phyloP scores from a whole-genome alignment of 30 jellyfish, hydroid and myxozoan species.

The Hydra vulgaris region DNA sequence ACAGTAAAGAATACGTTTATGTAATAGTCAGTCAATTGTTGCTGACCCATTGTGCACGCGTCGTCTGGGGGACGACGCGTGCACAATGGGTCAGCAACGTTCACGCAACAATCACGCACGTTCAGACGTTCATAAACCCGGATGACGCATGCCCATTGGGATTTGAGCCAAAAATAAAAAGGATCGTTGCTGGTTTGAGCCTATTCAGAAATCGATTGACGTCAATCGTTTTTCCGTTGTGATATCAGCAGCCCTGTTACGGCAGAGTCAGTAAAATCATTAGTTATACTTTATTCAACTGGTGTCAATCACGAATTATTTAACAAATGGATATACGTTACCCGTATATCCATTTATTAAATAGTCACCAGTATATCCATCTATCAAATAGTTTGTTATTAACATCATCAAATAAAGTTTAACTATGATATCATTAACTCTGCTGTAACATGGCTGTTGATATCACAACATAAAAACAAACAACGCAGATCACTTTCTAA shows the following conservation, averaged over 20 bases:
- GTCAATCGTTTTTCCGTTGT: neutral
- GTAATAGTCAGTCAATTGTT: neutral
- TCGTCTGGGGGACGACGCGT: too few relatives aligned
- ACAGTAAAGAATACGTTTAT: neutral
- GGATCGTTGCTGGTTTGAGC: neutral
- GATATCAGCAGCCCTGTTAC: neutral
- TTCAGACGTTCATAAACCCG: too few relatives aligned
- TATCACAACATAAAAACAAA: neutral
- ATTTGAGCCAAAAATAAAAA: too few relatives aligned
- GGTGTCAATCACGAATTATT: neutral
- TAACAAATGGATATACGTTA: too few relatives aligned
- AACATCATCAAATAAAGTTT: neutral
- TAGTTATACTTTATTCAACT: neutral
- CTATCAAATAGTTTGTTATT: neutral
- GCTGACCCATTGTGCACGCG: too few relatives aligned
- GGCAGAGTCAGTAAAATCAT: neutral
- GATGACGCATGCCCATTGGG: too few relatives aligned
- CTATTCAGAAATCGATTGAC: neutral
- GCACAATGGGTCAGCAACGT: too few relatives aligned
- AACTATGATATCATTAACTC: neutral
- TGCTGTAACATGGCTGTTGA: neutral
- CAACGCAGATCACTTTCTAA: neutral
- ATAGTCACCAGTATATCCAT: neutral
- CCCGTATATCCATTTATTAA: too few relatives aligned
- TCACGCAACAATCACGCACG: too few relatives aligned